Percentiles rank a stretch among this genome's conserved stretches.
These are phyloP conservation scores for Pogonomyrmex californicus DNA, from an alignment of 1,140 invertebrate species.

Conservation along the genomic window DNA sequence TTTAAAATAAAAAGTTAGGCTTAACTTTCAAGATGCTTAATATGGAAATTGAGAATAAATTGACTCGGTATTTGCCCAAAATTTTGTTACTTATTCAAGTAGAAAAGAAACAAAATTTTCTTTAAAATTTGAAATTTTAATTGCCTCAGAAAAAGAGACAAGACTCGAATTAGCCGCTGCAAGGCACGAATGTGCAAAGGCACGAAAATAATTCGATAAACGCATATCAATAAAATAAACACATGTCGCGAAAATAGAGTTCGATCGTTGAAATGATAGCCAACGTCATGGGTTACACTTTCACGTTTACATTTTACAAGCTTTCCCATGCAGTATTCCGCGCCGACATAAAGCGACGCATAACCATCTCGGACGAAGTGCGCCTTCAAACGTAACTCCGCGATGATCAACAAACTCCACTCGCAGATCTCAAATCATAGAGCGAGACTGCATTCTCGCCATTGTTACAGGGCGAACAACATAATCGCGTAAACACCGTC, in stretches of 20 bases:
- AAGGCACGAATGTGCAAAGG: not conserved
- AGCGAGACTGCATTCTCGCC: constrained; percentile 29
- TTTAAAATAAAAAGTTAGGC: too few relatives aligned
- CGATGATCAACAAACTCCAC: constrained; percentile 47
- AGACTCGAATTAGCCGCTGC: not conserved
- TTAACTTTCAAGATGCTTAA: too few relatives aligned
- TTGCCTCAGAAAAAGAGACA: not conserved
- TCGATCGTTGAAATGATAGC: constrained; percentile 8
- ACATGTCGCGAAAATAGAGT: constrained; percentile 10
- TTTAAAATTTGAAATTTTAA: not conserved
- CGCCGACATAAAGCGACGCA: constrained; percentile 49
- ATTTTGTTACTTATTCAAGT: not conserved
- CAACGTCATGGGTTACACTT: constrained; percentile 55
- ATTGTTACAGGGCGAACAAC: constrained; percentile 35
- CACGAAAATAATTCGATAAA: constrained; percentile 24
- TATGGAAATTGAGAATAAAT: too few relatives aligned
- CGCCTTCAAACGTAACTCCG: constrained; percentile 38
- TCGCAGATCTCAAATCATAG: constrained; percentile 47
- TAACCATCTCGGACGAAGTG: constrained; percentile 63
- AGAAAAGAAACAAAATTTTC: not conserved
- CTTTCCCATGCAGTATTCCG: constrained; percentile 54
- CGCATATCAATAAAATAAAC: constrained; percentile 6
- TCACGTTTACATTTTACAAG: constrained; percentile 66
- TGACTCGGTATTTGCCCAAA: too few relatives aligned
- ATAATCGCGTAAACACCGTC: constrained; percentile 24